phyloP scores from a whole-genome alignment of 2,113 vertebrate genomes.

The Hyperopisus bebe region DNA sequence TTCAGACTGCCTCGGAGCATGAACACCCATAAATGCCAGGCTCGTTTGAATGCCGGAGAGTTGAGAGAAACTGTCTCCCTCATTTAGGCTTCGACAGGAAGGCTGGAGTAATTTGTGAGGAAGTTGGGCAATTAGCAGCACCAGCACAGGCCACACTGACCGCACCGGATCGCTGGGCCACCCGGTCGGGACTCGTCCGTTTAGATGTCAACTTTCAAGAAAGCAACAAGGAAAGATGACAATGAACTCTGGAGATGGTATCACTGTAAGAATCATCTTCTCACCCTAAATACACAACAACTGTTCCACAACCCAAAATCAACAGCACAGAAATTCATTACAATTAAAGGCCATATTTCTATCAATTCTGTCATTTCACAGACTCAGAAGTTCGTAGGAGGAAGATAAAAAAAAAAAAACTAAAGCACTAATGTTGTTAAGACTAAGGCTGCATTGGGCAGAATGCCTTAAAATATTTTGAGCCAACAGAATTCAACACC shows the following conservation, averaged over 20 bases:
- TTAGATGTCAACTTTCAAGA: not conserved
- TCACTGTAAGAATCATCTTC: not conserved
- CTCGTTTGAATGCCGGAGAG: not conserved
- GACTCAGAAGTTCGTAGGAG: not conserved
- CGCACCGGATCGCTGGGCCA: not conserved
- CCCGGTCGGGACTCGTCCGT: not conserved
- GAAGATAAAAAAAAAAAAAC: not conserved
- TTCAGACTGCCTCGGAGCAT: not conserved
- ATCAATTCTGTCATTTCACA: not conserved
- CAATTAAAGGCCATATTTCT: not conserved
- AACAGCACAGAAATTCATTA: not conserved
- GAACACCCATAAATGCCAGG: not conserved
- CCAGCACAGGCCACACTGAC: not conserved
- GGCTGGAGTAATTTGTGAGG: constrained; percentile 2
- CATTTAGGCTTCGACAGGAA: constrained; percentile 3
- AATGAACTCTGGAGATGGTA: not conserved
- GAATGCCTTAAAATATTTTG: not conserved
- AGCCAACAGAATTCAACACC: not conserved
- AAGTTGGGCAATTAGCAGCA: not conserved
- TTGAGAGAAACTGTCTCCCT: not conserved
- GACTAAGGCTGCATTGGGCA: not conserved
- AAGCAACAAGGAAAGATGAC: not conserved
- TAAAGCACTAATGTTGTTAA: not conserved
- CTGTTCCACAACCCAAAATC: not conserved
- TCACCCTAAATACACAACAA: not conserved